Evolutionary conservation across 2,888 invertebrate genomes (phyloP).

Genomic region (Cephus sareptanus): DNA sequence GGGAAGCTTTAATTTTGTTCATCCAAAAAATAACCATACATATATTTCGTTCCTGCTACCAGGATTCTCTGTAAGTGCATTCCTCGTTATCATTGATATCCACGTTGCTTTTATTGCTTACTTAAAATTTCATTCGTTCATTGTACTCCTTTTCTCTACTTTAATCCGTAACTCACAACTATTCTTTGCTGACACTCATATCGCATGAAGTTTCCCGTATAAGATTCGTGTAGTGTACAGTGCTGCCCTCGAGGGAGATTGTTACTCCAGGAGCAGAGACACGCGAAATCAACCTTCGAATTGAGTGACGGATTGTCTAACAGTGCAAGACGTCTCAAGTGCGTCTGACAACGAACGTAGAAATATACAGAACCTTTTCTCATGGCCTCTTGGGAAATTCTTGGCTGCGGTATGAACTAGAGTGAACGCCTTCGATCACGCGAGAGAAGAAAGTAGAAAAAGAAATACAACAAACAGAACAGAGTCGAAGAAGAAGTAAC

Average conservation of each 20-base stretch:
- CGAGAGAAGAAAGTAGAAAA: not conserved
- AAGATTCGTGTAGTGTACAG: not conserved
- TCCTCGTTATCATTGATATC: not conserved
- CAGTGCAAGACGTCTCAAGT: not conserved
- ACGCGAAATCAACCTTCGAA: not conserved
- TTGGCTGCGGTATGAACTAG: not conserved
- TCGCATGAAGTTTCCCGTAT: not conserved
- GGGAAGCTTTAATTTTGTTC: not conserved
- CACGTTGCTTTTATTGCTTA: not conserved
- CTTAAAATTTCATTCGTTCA: not conserved
- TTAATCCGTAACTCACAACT: not conserved
- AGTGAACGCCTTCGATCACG: constrained; percentile 5
- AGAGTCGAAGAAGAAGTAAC: constrained; percentile 8
- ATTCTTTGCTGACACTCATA: not conserved
- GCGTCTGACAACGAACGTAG: not conserved
- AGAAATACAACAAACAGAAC: not conserved
- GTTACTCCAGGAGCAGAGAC: not conserved
- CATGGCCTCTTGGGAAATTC: not conserved
- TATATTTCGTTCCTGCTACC: not conserved
- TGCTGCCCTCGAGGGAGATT: not conserved
- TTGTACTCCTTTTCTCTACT: not conserved
- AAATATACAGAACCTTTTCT: not conserved
- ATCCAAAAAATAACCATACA: not conserved
- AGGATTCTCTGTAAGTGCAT: not conserved
- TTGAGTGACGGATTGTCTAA: not conserved